These are phyloP conservation scores for Lepetodrilus schrolli DNA, from an alignment of 2,888 invertebrate genomes.

Conservation along the genomic window DNA sequence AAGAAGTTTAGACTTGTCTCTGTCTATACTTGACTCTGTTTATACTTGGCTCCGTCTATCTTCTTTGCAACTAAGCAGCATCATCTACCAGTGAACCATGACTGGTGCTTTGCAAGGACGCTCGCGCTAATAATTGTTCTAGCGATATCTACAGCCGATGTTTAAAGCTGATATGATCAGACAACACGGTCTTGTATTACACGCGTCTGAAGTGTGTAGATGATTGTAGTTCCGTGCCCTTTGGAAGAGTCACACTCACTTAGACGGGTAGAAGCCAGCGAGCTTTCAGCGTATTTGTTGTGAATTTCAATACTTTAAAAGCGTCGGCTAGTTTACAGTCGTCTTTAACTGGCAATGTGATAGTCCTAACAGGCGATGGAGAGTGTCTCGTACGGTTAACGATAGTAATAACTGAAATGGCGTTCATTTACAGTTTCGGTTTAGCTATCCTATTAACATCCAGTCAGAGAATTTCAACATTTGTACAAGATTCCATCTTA, in stretches of 20 bases:
- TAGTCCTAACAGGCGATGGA: neutral
- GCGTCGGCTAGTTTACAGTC: neutral
- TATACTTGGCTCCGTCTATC: too few species aligned
- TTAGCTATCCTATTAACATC: too few species aligned
- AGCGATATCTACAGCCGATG: too few species aligned
- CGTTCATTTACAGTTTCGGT: too few species aligned
- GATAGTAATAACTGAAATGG: too few species aligned
- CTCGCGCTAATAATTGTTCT: too few species aligned
- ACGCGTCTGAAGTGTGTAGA: neutral
- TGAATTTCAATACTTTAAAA: conserved; percentile 19
- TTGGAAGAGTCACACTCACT: neutral
- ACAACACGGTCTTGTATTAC: neutral
- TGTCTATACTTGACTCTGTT: too few species aligned
- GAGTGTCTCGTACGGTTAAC: neutral
- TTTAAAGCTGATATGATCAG: neutral
- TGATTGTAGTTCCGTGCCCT: neutral
- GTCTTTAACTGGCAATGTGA: neutral
- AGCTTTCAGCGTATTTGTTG: neutral
- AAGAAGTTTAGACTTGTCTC: too few species aligned
- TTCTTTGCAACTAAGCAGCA: too few species aligned
- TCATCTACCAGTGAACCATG: neutral
- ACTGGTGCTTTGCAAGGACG: neutral
- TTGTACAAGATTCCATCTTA: too few species aligned
- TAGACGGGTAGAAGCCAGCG: neutral
- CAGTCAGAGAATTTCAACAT: too few species aligned